A percentile compares a stretch with the other conserved stretches of the same genome.
Conservation (phyloP, 2,113 vertebrate species). For the Silurus meridionalis region DNA sequence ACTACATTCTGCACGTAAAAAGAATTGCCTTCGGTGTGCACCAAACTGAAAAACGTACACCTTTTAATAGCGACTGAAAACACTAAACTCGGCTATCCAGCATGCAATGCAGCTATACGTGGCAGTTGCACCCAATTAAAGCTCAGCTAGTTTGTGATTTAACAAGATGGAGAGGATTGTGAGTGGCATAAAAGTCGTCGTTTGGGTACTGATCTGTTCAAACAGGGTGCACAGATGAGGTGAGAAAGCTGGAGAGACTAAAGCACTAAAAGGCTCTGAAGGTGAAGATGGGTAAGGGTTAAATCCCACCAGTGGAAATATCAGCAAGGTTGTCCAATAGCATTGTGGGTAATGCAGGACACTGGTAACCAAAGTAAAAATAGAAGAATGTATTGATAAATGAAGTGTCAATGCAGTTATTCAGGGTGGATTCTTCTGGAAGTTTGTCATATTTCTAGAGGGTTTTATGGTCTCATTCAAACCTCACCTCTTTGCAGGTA, state of each 20-base stretch:
- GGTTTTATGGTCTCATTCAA: neutral
- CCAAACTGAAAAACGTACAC: too few species aligned
- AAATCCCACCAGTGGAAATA: neutral
- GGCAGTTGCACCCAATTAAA: too few species aligned
- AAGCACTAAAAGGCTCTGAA: neutral
- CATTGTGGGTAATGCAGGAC: neutral
- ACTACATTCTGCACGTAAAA: too few species aligned
- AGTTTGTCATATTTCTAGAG: neutral
- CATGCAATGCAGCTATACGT: too few species aligned
- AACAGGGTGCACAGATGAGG: neutral
- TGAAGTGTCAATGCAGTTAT: neutral
- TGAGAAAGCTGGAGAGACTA: neutral
- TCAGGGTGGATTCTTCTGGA: neutral
- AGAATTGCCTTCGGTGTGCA: too few species aligned
- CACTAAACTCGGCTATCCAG: too few species aligned
- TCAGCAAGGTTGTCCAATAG: neutral
- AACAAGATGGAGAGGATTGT: too few species aligned
- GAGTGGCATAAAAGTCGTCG: neutral
- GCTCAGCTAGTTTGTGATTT: neutral
- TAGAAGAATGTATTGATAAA: too few species aligned
- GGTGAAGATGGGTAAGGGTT: neutral
- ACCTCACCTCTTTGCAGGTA: neutral
- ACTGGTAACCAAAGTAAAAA: too few species aligned
- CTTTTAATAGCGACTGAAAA: too few species aligned
- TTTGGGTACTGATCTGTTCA: neutral